These are phyloP conservation scores for Gymnorhina tibicen DNA, from an alignment of 2,113 vertebrate genomes.

Conservation along the genomic window DNA sequence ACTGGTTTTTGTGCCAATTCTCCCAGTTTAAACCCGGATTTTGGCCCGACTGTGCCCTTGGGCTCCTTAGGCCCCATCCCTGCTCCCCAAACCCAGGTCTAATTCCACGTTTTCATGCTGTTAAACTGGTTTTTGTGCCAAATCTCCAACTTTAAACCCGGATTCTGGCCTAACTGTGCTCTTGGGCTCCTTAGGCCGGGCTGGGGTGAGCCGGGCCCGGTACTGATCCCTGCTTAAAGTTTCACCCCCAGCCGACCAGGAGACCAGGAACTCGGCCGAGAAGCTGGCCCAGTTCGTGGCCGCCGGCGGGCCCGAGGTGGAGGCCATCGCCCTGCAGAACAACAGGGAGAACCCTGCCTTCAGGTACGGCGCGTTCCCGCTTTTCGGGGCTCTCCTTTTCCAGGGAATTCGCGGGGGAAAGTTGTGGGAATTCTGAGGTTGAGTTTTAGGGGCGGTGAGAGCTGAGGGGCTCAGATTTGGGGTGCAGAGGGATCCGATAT, in stretches of 20 bases:
- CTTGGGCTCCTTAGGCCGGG: not conserved
- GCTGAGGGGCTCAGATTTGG: not conserved
- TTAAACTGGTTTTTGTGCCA: not conserved
- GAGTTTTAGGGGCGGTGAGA: accelerated
- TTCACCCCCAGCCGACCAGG: not conserved
- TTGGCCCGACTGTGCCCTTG: accelerated
- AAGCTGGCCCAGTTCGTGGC: constrained; percentile 89
- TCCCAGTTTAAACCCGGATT: too few relatives aligned
- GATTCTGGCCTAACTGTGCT: not conserved
- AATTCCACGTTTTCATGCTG: accelerated
- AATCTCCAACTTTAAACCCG: not conserved
- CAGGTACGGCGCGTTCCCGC: constrained; percentile 69
- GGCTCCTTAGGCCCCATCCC: not conserved
- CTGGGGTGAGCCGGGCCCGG: not conserved
- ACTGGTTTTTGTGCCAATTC: accelerated
- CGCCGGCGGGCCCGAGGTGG: constrained; percentile 89
- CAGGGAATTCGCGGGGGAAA: too few relatives aligned
- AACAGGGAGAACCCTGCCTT: constrained; percentile 88
- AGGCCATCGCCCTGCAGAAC: constrained; percentile 88
- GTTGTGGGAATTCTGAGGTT: accelerated
- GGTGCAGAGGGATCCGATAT: too few relatives aligned
- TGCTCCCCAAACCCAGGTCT: accelerated
- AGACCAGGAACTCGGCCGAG: not conserved
- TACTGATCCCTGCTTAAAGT: not conserved
- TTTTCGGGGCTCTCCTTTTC: too few relatives aligned